Conservation (phyloP, 1,140 invertebrate species). For the Trachymyrmex cornetzi region DNA sequence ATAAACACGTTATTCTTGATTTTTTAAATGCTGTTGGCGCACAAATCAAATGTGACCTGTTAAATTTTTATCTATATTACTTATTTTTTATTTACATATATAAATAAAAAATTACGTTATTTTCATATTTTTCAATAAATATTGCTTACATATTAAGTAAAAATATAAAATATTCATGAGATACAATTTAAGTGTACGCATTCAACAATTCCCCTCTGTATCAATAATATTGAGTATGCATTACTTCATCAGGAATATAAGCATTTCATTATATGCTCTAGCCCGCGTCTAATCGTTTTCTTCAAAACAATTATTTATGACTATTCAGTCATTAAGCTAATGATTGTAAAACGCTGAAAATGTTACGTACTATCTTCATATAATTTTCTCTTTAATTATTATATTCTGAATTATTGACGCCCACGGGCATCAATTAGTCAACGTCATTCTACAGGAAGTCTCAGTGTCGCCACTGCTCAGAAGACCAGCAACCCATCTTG, state of each 20-base stretch:
- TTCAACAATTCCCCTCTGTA: not conserved
- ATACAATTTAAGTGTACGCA: too few species aligned
- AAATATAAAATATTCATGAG: too few species aligned
- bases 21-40: too few species aligned
- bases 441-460: constrained; percentile 22
- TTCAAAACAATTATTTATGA: not conserved
- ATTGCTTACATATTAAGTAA: too few species aligned
- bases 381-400: constrained; percentile 31
- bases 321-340: not conserved
- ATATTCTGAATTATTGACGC: not conserved
- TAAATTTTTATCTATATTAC: too few species aligned
- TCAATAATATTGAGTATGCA: not conserved
- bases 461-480: constrained; percentile 33
- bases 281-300: not conserved
- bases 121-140: too few species aligned
- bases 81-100: too few species aligned
- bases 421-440: constrained; percentile 31
- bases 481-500: constrained; percentile 44
- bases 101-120: too few species aligned
- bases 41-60: too few species aligned
- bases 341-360: not conserved
- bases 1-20: too few species aligned
- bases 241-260: not conserved
- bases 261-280: not conserved
- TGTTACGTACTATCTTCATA: not conserved